phyloP scores from a whole-genome alignment of 2,888 invertebrate species.

The Dysmachus trigonus region DNA sequence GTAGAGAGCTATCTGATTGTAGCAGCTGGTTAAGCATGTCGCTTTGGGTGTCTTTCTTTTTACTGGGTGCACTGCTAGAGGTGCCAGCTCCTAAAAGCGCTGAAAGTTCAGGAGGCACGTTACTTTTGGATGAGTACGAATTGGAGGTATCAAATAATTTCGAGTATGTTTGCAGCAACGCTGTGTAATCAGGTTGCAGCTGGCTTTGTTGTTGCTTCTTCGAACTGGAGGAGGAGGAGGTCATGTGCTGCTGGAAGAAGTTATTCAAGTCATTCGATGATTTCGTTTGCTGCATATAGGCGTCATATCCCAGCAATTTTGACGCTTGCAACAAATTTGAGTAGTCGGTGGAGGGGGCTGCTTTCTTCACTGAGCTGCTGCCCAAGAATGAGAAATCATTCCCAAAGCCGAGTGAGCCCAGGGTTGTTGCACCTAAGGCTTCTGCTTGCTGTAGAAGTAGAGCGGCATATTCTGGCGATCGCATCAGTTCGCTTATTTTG shows the following conservation, averaged over 20 bases:
- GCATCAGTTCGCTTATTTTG: constrained; percentile 63
- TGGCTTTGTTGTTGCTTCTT: constrained; percentile 55
- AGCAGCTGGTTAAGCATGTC: constrained; percentile 62
- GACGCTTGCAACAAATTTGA: constrained; percentile 62
- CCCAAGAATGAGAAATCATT: constrained; percentile 61
- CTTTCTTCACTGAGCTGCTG: constrained; percentile 53
- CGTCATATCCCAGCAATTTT: constrained; percentile 62
- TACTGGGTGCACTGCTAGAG: constrained; percentile 16
- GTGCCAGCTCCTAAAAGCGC: constrained; percentile 55
- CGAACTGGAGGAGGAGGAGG: constrained; percentile 35
- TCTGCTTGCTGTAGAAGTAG: constrained; percentile 63
- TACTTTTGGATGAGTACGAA: constrained; percentile 52
- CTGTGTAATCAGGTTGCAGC: constrained; percentile 60
- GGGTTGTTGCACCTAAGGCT: constrained; percentile 62
- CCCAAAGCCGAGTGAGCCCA: constrained; percentile 62
- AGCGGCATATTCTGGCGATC: constrained; percentile 64
- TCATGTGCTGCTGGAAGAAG: constrained; percentile 54
- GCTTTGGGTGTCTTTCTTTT: constrained; percentile 49
- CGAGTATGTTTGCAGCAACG: constrained; percentile 62
- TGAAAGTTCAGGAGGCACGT: constrained; percentile 57
- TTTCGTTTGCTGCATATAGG: constrained; percentile 63
- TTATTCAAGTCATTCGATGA: constrained; percentile 55
- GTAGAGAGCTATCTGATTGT: constrained; percentile 59
- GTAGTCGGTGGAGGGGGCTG: constrained; percentile 56
- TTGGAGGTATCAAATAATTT: constrained; percentile 62